Evolutionary conservation across 2,113 vertebrate species (phyloP), one percentile per base, ranked within the genome.

Genomic region (Ciconia boyciana): DNA sequence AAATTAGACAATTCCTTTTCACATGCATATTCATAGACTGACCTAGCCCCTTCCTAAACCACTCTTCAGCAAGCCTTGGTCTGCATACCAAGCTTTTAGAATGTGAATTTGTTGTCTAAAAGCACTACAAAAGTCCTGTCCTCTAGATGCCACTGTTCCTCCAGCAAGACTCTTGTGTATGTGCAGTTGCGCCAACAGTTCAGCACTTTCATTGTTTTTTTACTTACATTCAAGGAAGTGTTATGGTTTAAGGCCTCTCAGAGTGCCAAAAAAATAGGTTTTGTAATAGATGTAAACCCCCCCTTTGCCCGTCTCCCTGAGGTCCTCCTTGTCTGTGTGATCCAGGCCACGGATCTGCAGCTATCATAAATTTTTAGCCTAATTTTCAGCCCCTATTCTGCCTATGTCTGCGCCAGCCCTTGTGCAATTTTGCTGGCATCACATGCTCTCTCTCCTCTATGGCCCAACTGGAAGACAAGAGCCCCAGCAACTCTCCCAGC

Each of bases 71-170:
- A 43, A 55, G 62, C 32, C 52, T 20, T 26, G 24, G 6, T 49
- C 66, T n/a, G 7, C 36, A 44, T 7, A 29, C 43, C 1, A 0
- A 68, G 61, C 39, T 83, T n/a, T 60, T 41, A n/a, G 48, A 34
- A 29, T 0, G 32, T 9, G 57, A 20, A 34, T 60, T n/a, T 76
- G n/a, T 11, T 55, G 48, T 32, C 29, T 39, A 31, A 18, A 25
- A 61, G 41, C 60, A 21, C 43, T 15, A 9, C 13, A 7, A 6
- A 34, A 60, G 48, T 36, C 36, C 57, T 39, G 64, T 81, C 95
- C 94, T 95, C 81, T 93, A 94, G 94, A 64, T 89, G 93, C 81
- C 94, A 82, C 94, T 87, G 60, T 84, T 87, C 60, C 48, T 68
- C 93, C 80, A 95, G 68, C 6, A 71, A 85, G 22, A 31, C 2